Percentiles rank a stretch among this genome's conserved stretches.
phyloP scores from a whole-genome alignment of 37 sponge, comb jelly and placozoan genomes.

The Halisarca cf. caerulea region DNA sequence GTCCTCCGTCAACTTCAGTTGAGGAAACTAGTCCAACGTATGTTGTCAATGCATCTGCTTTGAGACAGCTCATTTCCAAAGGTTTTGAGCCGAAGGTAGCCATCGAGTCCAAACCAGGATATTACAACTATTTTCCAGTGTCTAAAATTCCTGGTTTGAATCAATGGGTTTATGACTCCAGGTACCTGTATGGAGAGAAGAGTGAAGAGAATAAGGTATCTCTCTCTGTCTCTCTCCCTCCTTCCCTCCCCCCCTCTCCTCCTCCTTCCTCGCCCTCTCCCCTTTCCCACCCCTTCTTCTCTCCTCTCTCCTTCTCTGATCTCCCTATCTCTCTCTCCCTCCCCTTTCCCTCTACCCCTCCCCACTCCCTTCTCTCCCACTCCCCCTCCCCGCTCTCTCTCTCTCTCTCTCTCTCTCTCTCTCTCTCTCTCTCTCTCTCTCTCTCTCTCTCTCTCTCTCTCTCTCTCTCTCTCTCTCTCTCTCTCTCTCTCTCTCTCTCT shows the following conservation, averaged over 20 bases:
- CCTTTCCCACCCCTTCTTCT: no score
- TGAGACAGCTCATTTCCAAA: background rate
- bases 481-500: background rate
- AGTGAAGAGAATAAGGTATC: background rate
- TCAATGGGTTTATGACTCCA: slow-evolving; percentile 24
- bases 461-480: no score
- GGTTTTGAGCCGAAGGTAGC: background rate
- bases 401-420: no score
- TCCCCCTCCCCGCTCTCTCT: no score
- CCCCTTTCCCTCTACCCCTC: background rate
- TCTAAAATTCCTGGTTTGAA: slow-evolving; percentile 3
- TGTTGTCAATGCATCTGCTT: background rate
- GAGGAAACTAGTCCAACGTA: background rate
- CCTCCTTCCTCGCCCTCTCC: background rate
- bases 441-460: no score
- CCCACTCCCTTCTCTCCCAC: background rate
- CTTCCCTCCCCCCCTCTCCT: background rate
- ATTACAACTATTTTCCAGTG: background rate
- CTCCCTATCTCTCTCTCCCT: background rate
- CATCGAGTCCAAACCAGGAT: background rate
- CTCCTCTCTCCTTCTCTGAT: background rate
- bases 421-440: no score
- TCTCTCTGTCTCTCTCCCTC: background rate
- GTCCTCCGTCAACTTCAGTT: background rate
- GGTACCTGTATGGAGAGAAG: background rate